Conservation (phyloP, 1,140 invertebrate species). For the Harlomillsia oculata region DNA sequence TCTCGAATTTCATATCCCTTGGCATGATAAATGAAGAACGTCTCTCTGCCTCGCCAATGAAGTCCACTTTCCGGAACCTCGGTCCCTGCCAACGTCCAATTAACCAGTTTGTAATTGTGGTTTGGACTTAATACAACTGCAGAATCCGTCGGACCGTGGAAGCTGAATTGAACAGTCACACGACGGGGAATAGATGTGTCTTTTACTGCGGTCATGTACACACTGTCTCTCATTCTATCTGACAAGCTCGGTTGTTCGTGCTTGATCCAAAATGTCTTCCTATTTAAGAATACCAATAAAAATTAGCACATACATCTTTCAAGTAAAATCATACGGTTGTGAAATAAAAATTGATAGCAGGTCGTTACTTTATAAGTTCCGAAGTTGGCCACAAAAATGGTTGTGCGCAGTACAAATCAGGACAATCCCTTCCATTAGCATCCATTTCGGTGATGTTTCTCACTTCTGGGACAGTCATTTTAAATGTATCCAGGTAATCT, state of each 20-base stretch:
- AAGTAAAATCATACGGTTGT: neutral
- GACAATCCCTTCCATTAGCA: constrained; percentile 7
- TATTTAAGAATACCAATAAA: constrained; percentile 2
- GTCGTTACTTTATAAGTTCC: constrained; percentile 12
- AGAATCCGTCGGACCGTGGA: constrained; percentile 5
- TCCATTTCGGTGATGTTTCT: neutral
- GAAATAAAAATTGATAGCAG: neutral
- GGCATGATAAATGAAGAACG: constrained; percentile 21
- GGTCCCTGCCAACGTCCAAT: neutral
- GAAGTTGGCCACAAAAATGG: constrained; percentile 24
- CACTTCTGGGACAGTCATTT: neutral
- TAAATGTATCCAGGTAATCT: constrained; percentile 8
- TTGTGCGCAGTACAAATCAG: constrained; percentile 18
- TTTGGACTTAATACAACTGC: constrained; percentile 14
- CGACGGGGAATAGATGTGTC: neutral
- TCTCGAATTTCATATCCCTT: neutral
- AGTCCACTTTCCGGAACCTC: neutral
- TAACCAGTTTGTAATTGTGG: constrained; percentile 3
- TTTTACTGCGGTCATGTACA: neutral
- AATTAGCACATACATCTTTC: neutral
- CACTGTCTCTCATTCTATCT: neutral
- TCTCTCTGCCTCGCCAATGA: constrained; percentile 8
- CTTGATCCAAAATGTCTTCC: constrained; percentile 12
- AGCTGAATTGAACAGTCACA: neutral
- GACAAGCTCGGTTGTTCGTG: constrained; percentile 1